phyloP scores from a whole-genome alignment of 2,888 invertebrate genomes.

The Cetonia aurata region DNA sequence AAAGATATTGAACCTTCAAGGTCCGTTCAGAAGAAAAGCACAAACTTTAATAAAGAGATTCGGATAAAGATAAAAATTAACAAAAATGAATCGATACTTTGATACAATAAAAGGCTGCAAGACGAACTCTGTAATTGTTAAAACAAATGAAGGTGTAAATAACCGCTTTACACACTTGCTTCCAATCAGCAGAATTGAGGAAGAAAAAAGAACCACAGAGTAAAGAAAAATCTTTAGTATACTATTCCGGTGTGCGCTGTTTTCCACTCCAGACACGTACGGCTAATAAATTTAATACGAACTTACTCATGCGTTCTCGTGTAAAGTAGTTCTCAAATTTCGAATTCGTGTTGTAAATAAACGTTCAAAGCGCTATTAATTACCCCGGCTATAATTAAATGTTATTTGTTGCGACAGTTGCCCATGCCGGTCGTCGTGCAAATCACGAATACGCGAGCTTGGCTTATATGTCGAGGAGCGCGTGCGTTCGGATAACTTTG shows the following conservation, averaged over 20 bases:
- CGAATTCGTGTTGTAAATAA: slow-evolving; percentile 34
- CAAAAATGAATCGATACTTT: too few relatives aligned
- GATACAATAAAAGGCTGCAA: too few relatives aligned
- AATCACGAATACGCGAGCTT: slow-evolving; percentile 7
- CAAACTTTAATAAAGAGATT: too few relatives aligned
- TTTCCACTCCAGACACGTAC: slow-evolving; percentile 41
- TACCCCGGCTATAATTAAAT: slow-evolving; percentile 34
- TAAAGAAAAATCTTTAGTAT: background rate
- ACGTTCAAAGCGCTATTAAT: slow-evolving; percentile 34
- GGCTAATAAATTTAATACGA: slow-evolving; percentile 40
- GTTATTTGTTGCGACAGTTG: slow-evolving; percentile 29
- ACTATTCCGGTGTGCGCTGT: slow-evolving; percentile 30
- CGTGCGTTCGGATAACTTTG: background rate
- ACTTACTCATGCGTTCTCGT: slow-evolving; percentile 30
- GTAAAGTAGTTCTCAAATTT: slow-evolving; percentile 31
- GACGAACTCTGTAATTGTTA: too few relatives aligned
- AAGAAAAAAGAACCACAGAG: too few relatives aligned
- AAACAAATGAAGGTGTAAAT: too few relatives aligned
- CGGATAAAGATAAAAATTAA: too few relatives aligned
- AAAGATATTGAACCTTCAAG: too few relatives aligned
- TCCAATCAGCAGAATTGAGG: too few relatives aligned
- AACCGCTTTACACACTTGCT: too few relatives aligned
- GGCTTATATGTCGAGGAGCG: background rate
- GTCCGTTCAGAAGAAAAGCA: too few relatives aligned
- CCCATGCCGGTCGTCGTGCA: slow-evolving; percentile 17